Evolutionary conservation across 2,113 vertebrate genomes (phyloP).

Genomic region (Platysternon megacephalum): DNA sequence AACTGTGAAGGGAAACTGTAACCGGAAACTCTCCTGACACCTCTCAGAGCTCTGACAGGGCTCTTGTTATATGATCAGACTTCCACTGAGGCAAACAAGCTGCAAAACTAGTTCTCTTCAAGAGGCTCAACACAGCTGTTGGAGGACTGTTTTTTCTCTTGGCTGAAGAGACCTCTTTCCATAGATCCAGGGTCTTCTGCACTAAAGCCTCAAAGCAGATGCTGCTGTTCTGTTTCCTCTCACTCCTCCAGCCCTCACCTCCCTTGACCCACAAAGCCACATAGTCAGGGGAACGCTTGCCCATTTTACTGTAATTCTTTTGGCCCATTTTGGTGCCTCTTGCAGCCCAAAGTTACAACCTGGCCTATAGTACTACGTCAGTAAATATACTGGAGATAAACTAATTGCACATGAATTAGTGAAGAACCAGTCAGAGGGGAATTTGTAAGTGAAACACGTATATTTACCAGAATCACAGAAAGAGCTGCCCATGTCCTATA

Average conservation of each 20-base stretch:
- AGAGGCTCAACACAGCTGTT: neutral
- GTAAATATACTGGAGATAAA: neutral
- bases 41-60: slow-evolving; percentile 23
- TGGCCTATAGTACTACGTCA: neutral
- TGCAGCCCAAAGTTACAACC: neutral
- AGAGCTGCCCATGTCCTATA: neutral
- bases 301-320: neutral
- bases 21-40: neutral
- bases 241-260: neutral
- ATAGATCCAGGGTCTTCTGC: neutral
- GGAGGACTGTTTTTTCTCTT: neutral
- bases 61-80: neutral
- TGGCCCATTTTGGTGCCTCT: neutral
- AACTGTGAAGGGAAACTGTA: neutral
- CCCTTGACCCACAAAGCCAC: neutral
- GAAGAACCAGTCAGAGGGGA: neutral
- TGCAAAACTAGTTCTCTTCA: neutral
- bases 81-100: neutral
- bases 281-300: neutral
- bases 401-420: neutral
- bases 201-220: too few species aligned
- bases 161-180: neutral
- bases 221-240: neutral
- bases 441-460: neutral
- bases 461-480: neutral